Conservation (phyloP, 2,797 vertebrate species). For the Anolis apletophallus region DNA sequence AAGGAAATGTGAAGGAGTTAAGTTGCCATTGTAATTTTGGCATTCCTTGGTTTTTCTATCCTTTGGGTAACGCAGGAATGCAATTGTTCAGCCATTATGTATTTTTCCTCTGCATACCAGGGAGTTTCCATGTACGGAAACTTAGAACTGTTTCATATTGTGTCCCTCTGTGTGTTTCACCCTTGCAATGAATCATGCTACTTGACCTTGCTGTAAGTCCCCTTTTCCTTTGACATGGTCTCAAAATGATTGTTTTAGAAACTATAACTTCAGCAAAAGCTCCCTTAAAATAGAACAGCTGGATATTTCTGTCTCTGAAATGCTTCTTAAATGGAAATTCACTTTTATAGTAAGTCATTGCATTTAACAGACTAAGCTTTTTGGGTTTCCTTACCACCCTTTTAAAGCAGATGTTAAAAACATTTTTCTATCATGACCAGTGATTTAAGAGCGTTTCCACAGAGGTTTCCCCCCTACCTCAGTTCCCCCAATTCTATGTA, state of each 20-base stretch:
- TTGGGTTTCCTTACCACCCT: background rate
- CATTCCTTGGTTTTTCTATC: slow-evolving; percentile 17
- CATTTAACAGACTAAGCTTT: background rate
- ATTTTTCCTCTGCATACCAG: slow-evolving; percentile 61
- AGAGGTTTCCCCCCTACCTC: background rate
- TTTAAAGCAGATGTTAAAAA: slow-evolving; percentile 6
- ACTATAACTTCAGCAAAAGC: background rate
- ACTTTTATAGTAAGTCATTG: background rate
- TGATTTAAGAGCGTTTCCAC: background rate
- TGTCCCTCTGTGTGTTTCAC: slow-evolving; percentile 42
- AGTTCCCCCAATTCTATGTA: background rate
- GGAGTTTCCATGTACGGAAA: slow-evolving; percentile 66
- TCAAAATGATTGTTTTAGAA: slow-evolving; percentile 33
- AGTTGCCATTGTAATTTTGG: slow-evolving; percentile 46
- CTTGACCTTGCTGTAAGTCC: slow-evolving; percentile 64
- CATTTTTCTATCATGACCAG: background rate
- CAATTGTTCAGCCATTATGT: slow-evolving; percentile 59
- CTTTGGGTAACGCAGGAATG: slow-evolving; percentile 56
- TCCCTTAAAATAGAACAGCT: slow-evolving; percentile 36
- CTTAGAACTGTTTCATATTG: slow-evolving; percentile 60
- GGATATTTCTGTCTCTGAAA: slow-evolving; percentile 12
- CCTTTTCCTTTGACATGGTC: slow-evolving; percentile 38
- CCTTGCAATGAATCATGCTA: slow-evolving; percentile 30
- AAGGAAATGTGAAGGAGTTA: background rate
- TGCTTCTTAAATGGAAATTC: slow-evolving; percentile 48